Evolutionary conservation across 2,888 invertebrate species (phyloP).

Genomic region (Lycia hirtaria): DNA sequence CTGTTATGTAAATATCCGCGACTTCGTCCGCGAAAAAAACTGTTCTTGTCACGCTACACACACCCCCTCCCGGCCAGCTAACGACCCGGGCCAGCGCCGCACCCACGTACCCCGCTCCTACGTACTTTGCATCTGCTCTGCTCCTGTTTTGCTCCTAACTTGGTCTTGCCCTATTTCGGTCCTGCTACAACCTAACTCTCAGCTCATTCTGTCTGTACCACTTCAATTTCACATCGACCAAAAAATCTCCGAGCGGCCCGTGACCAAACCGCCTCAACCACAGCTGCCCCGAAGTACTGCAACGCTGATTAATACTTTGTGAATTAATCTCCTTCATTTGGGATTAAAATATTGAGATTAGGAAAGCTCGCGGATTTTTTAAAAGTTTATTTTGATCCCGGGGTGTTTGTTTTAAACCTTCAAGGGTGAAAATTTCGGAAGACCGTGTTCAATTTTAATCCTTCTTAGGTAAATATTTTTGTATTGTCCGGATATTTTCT

Average conservation of each 20-base stretch:
- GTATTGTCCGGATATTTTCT: neutral
- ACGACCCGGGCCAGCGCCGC: too few relatives aligned
- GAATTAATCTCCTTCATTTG: conserved; percentile 40
- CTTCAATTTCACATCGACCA: neutral
- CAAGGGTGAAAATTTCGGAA: conserved; percentile 10
- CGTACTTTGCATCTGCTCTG: too few relatives aligned
- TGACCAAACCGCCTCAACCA: neutral
- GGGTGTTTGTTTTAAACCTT: conserved; percentile 13
- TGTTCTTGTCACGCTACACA: too few relatives aligned
- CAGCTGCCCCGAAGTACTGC: conserved; percentile 22
- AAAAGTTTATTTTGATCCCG: conserved; percentile 21
- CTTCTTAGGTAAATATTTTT: conserved; percentile 8
- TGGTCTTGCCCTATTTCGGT: too few relatives aligned
- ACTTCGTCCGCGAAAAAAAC: too few relatives aligned
- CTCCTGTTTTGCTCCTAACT: too few relatives aligned
- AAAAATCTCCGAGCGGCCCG: neutral
- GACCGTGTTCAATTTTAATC: conserved; percentile 4
- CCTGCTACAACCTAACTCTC: too few relatives aligned
- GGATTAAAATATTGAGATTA: conserved; percentile 35
- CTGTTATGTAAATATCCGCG: too few relatives aligned
- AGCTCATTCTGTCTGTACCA: too few relatives aligned
- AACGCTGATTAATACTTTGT: conserved; percentile 30
- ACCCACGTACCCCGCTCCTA: too few relatives aligned
- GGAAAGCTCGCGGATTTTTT: conserved; percentile 17
- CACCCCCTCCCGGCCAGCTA: too few relatives aligned